Evolutionary conservation across 2,888 invertebrate genomes (phyloP), one percentile per base, ranked within the genome.

Genomic region (Tinea trinotella): DNA sequence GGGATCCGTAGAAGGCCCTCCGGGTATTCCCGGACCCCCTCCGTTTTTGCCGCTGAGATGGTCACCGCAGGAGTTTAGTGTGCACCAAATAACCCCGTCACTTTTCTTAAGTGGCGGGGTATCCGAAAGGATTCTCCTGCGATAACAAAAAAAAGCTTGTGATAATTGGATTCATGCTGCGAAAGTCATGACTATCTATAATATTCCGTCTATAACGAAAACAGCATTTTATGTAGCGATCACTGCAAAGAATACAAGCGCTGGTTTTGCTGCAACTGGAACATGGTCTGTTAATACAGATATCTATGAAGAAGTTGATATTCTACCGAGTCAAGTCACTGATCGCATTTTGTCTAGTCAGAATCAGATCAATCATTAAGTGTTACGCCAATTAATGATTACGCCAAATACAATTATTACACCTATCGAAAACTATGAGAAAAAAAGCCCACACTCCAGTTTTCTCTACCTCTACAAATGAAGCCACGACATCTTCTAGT

Each of bases 121-220:
- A n/a, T n/a, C n/a, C n/a, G n/a, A n/a, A n/a, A n/a, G n/a, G n/a
- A n/a, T n/a, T n/a, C n/a, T n/a, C n/a, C n/a, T n/a, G n/a, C n/a
- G n/a, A n/a, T n/a, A n/a, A n/a, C n/a, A n/a, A n/a, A 68, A 67
- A 52, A 57, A 59, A 17, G 60, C 65, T 34, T 59, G 60, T n/a
- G n/a, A n/a, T n/a, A n/a, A n/a, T n/a, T n/a, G n/a, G n/a, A n/a
- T n/a, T 54, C 57, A 63, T 57, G 50, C 63, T 30, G 60, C n/a
- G n/a, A n/a, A n/a, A n/a, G n/a, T n/a, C n/a, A n/a, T n/a, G n/a
- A 55, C 4, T 40, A n/a, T 40, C 6, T 40, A 24, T 24, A 24
- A 24, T 24, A 24, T 24, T 24, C 24, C 22, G 4, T 36, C 36
- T 36, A 4, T 36, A 15, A 48, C 15, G 15, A 48, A 17, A 15